A percentile compares a stretch with the other conserved stretches of the same genome.
Conservation (phyloP, 2,797 vertebrate genomes). For the Arvicola amphibius region DNA sequence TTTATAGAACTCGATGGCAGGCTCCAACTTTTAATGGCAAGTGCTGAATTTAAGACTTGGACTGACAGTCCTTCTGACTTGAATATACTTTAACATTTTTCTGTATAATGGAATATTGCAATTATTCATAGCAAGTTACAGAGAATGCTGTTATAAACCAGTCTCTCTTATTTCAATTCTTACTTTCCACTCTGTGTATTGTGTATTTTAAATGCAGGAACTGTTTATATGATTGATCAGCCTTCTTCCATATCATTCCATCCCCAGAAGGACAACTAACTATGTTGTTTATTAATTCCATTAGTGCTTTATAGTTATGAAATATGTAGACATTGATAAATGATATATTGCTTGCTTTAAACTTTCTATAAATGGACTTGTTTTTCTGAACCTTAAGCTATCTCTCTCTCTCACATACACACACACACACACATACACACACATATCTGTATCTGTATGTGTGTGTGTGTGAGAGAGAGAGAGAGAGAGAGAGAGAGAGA, state of each 20-base stretch:
- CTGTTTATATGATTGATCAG: neutral
- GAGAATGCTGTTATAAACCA: neutral
- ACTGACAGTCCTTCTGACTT: slow-evolving; percentile 62
- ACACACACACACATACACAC: neutral
- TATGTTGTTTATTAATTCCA: slow-evolving; percentile 21
- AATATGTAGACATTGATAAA: neutral
- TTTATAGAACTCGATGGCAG: slow-evolving; percentile 82
- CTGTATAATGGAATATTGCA: slow-evolving; percentile 61
- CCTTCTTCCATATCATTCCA: neutral
- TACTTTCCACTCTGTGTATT: slow-evolving; percentile 31
- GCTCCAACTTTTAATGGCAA: slow-evolving; percentile 78
- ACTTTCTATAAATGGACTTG: slow-evolving; percentile 8
- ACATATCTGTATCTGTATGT: too few species aligned
- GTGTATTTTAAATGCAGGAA: slow-evolving; percentile 24
- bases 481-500: too few species aligned
- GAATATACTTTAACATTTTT: slow-evolving; percentile 59
- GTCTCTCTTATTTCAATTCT: slow-evolving; percentile 5
- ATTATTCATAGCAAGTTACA: slow-evolving; percentile 50
- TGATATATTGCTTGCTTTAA: slow-evolving; percentile 16
- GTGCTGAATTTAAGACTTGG: slow-evolving; percentile 75
- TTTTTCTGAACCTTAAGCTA: neutral
- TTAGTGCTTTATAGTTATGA: slow-evolving; percentile 33
- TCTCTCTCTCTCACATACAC: neutral
- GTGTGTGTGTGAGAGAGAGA: too few species aligned
- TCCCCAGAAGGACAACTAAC: neutral